A percentile compares a stretch with the other conserved stretches of the same genome.
Conservation (phyloP, 2,113 vertebrate species). For the Toxostoma redivivum region DNA sequence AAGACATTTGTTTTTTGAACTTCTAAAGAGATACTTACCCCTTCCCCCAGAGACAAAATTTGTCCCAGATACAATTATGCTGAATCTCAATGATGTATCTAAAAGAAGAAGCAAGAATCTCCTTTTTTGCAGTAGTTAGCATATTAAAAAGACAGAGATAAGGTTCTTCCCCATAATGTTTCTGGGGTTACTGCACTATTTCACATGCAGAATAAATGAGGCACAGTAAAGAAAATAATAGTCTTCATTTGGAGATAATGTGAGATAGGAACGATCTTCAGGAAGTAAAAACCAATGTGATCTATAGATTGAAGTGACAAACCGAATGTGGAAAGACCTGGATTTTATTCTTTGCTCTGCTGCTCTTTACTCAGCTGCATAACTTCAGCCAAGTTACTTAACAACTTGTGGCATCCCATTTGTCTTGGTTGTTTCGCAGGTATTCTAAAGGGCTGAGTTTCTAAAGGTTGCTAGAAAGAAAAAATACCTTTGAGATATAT, state of each 20-base stretch:
- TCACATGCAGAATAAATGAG: not conserved
- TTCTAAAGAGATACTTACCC: not conserved
- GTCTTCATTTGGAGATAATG: not conserved
- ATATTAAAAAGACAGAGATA: slow-evolving; percentile 12
- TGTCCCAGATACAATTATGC: not conserved
- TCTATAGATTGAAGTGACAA: not conserved
- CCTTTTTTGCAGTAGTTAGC: not conserved
- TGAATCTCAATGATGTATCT: not conserved
- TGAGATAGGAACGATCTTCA: not conserved
- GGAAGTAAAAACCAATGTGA: not conserved
- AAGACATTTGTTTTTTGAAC: not conserved
- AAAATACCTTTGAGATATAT: not conserved
- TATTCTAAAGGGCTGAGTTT: not conserved
- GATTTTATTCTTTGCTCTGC: not conserved
- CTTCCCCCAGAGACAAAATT: not conserved
- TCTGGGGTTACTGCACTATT: not conserved
- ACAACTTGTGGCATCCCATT: not conserved
- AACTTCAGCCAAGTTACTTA: not conserved
- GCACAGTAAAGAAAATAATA: not conserved
- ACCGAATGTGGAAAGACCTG: not conserved
- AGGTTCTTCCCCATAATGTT: not conserved
- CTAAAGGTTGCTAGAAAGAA: not conserved
- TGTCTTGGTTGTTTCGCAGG: not conserved
- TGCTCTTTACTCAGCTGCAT: not conserved
- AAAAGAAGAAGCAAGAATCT: slow-evolving; percentile 1